Evolutionary conservation across 30 jellyfish, hydroid and myxozoan species (phyloP).

Genomic region (Cassiopea xamachana): DNA sequence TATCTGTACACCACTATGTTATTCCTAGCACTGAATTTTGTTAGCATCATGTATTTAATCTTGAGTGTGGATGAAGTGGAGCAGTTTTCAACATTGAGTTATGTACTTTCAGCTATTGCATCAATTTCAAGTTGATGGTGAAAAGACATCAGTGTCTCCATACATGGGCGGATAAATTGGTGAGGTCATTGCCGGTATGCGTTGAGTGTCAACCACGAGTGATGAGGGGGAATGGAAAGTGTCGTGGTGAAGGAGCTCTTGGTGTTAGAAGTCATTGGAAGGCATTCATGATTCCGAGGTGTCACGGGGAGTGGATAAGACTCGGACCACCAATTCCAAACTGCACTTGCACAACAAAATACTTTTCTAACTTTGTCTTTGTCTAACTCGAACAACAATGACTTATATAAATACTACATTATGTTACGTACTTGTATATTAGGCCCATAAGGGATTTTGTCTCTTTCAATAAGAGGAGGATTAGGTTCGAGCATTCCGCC

Average conservation of each 20-base stretch:
- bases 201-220: slow-evolving; percentile 97
- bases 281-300: slow-evolving; percentile 87
- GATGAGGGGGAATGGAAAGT: slow-evolving; percentile 85
- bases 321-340: slow-evolving; percentile 94
- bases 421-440: too few species aligned
- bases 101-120: slow-evolving; percentile 54
- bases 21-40: too few species aligned
- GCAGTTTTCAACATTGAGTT: not conserved
- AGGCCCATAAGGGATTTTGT: too few species aligned
- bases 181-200: slow-evolving; percentile 79
- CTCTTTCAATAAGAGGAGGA: too few species aligned
- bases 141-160: slow-evolving; percentile 69
- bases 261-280: slow-evolving; percentile 94
- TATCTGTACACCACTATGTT: too few species aligned
- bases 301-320: slow-evolving; percentile 97
- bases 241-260: slow-evolving; percentile 96
- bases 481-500: too few species aligned
- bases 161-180: slow-evolving; percentile 91
- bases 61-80: too few species aligned
- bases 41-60: too few species aligned
- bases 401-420: not conserved
- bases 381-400: slow-evolving; percentile 51
- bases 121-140: slow-evolving; percentile 69
- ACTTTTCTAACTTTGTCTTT: slow-evolving; percentile 89
- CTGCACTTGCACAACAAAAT: slow-evolving; percentile 87